Percentiles rank a stretch among this genome's conserved stretches.
Conservation (phyloP, 2,888 invertebrate species). For the Lithophane leautieri region DNA sequence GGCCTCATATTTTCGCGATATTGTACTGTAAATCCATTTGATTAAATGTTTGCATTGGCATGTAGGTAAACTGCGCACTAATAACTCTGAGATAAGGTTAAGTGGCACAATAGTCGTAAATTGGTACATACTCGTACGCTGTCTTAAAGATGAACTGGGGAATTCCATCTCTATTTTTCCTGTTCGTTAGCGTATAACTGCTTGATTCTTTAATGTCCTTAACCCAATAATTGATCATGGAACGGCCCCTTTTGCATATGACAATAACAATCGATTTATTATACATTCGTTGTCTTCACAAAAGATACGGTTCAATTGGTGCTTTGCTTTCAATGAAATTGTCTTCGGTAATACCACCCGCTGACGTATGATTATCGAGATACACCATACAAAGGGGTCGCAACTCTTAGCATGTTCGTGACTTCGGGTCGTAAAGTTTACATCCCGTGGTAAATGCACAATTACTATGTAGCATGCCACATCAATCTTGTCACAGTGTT, state of each 20-base stretch:
- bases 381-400: constrained; percentile 50
- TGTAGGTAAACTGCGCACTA: constrained; percentile 51
- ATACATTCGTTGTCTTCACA: constrained; percentile 72
- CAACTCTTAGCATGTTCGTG: constrained; percentile 61
- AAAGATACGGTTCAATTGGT: constrained; percentile 74
- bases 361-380: constrained; percentile 63
- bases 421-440: constrained; percentile 59
- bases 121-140: constrained; percentile 63
- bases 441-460: constrained; percentile 68
- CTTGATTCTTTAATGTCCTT: constrained; percentile 16
- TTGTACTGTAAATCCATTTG: constrained; percentile 29
- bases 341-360: constrained; percentile 55
- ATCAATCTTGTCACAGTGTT: constrained; percentile 65
- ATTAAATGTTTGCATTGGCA: constrained; percentile 55
- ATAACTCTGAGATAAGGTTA: constrained; percentile 71
- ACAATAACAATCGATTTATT: constrained; percentile 73
- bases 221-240: constrained; percentile 29
- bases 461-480: constrained; percentile 65
- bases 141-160: constrained; percentile 43
- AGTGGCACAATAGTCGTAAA: constrained; percentile 73
- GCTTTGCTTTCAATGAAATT: constrained; percentile 68
- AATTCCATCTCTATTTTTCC: constrained; percentile 18
- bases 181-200: constrained; percentile 7
- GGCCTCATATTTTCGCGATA: constrained; percentile 31
- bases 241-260: constrained; percentile 53